Evolutionary conservation across 2,888 invertebrate genomes (phyloP).

Genomic region (Helobdella robusta): DNA sequence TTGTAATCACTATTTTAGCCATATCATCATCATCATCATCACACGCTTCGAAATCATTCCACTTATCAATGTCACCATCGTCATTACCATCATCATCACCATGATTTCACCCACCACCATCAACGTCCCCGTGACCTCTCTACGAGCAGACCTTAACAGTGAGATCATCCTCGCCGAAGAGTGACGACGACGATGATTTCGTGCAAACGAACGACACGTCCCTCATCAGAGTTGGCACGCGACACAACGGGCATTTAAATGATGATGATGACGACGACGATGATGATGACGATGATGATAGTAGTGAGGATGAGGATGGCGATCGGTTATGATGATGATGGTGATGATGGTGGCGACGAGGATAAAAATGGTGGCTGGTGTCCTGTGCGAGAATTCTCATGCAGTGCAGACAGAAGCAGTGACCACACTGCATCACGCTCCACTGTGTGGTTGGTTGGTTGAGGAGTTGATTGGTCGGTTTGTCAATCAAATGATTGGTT

Average conservation of each 20-base stretch:
- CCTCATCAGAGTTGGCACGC: slow-evolving; percentile 40
- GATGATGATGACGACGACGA: background rate
- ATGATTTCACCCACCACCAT: too few relatives aligned
- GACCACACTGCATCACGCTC: slow-evolving; percentile 65
- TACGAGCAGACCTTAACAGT: slow-evolving; percentile 38
- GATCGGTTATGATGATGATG: slow-evolving; percentile 2
- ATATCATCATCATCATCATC: too few relatives aligned
- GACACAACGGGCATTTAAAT: slow-evolving; percentile 47
- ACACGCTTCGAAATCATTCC: too few relatives aligned
- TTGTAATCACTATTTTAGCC: too few relatives aligned
- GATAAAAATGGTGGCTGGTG: background rate
- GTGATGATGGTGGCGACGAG: background rate
- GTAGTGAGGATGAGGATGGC: background rate
- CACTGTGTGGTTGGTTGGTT: slow-evolving; percentile 58
- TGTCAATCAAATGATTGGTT: too few relatives aligned
- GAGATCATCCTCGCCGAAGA: too few relatives aligned
- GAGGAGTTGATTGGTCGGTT: too few relatives aligned
- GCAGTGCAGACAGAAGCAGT: slow-evolving; percentile 63
- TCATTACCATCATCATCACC: too few relatives aligned
- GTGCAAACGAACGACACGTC: slow-evolving; percentile 51
- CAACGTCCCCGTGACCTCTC: too few relatives aligned
- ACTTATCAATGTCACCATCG: too few relatives aligned
- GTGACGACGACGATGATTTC: slow-evolving; percentile 29
- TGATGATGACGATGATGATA: background rate
- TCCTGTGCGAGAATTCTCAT: slow-evolving; percentile 35